These are phyloP conservation scores for Caenorhabditis drosophilae DNA, from an alignment of 2,888 invertebrate species.

Conservation along the genomic window DNA sequence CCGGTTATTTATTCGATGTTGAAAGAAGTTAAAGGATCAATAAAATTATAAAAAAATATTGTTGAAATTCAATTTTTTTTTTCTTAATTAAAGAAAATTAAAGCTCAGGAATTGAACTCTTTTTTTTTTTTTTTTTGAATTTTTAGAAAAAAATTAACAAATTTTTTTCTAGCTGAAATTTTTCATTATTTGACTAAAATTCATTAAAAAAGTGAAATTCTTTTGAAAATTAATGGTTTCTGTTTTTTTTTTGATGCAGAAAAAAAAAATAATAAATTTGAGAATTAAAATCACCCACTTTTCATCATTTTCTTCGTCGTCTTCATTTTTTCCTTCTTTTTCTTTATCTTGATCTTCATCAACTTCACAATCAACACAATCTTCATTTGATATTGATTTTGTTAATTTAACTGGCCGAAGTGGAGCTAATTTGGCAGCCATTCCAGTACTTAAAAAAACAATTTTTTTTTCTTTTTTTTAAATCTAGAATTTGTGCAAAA, in stretches of 20 bases:
- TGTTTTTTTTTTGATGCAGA: background rate
- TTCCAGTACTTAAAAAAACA: background rate
- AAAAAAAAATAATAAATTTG: background rate
- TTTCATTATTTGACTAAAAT: background rate
- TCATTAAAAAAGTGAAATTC: too few relatives aligned
- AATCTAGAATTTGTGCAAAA: background rate
- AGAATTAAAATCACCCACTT: background rate
- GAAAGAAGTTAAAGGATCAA: background rate
- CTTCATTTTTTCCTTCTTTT: background rate
- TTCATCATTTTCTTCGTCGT: background rate
- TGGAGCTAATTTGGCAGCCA: constrained; percentile 1
- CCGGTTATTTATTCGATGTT: constrained; percentile 1
- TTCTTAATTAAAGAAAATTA: too few relatives aligned
- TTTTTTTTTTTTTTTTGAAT: background rate
- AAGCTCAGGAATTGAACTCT: too few relatives aligned
- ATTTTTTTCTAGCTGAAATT: background rate
- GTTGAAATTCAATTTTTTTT: too few relatives aligned
- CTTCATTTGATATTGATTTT: background rate
- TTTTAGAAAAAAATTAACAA: background rate
- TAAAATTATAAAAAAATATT: background rate
- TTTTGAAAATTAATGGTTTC: too few relatives aligned
- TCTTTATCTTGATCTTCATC: background rate
- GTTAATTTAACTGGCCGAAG: constrained; percentile 2
- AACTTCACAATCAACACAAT: background rate
- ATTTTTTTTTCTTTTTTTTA: background rate